These are phyloP conservation scores for Lagodon rhomboides DNA, from an alignment of 2,797 vertebrate species.

Conservation along the genomic window DNA sequence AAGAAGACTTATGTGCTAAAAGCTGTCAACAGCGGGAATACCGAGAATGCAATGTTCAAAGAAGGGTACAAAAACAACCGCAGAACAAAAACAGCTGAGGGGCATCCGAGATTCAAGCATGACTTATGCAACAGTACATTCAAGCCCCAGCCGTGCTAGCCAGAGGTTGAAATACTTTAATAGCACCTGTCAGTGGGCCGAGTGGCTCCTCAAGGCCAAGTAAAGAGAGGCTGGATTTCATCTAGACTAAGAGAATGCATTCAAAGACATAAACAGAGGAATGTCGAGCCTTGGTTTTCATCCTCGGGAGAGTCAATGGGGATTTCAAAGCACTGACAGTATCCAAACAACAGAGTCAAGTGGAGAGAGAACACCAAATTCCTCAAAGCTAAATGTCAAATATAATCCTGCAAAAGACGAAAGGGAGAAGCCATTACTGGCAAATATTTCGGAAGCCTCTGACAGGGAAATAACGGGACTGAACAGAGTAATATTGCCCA, in stretches of 20 bases:
- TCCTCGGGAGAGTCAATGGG: slow-evolving; percentile 20
- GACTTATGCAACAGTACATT: slow-evolving; percentile 45
- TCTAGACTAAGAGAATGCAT: slow-evolving; percentile 44
- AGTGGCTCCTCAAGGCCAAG: slow-evolving; percentile 18
- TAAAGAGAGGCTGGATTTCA: slow-evolving; percentile 28
- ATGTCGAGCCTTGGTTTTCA: slow-evolving; percentile 17
- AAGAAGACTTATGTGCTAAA: slow-evolving; percentile 18
- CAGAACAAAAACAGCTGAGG: slow-evolving; percentile 59
- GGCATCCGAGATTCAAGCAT: slow-evolving; percentile 34
- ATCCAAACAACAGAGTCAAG: slow-evolving; percentile 48
- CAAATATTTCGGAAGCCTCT: slow-evolving; percentile 35
- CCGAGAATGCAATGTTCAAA: slow-evolving; percentile 22
- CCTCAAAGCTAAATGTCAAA: slow-evolving; percentile 60
- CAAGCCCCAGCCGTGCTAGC: slow-evolving; percentile 24
- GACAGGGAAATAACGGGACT: slow-evolving; percentile 19
- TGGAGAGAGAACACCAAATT: slow-evolving; percentile 45
- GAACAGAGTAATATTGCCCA: background rate
- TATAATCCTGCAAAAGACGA: slow-evolving; percentile 39
- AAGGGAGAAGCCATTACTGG: slow-evolving; percentile 28
- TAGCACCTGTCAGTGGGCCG: slow-evolving; percentile 48
- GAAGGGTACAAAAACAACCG: background rate
- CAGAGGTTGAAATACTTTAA: slow-evolving; percentile 49
- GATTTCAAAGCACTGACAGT: slow-evolving; percentile 44
- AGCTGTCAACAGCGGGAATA: background rate
- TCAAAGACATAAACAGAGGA: slow-evolving; percentile 38